Conservation (phyloP, 2,113 vertebrate species). For the Neotoma lepida region DNA sequence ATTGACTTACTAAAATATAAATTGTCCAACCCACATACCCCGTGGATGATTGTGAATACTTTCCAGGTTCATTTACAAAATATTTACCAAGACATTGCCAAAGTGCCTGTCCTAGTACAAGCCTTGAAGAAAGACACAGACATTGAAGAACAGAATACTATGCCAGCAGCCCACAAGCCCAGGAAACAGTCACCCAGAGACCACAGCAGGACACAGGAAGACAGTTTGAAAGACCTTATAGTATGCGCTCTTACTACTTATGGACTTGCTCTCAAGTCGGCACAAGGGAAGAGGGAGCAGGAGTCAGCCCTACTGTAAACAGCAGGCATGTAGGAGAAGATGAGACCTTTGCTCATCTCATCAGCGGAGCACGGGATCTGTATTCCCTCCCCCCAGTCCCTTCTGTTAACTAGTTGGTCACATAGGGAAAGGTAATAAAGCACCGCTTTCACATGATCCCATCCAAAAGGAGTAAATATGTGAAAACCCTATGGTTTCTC, state of each 20-base stretch:
- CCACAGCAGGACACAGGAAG: no score
- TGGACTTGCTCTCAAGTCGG: background rate
- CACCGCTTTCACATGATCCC: background rate
- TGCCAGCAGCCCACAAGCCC: accelerated
- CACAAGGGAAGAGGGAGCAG: background rate
- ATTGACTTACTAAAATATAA: background rate
- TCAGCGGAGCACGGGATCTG: accelerated
- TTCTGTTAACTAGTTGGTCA: background rate
- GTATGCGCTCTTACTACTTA: background rate
- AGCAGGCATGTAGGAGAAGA: background rate
- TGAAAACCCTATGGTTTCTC: background rate
- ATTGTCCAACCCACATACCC: background rate
- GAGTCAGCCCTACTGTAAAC: background rate
- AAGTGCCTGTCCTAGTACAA: background rate
- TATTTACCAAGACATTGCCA: background rate
- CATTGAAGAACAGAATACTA: background rate
- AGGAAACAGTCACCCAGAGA: background rate
- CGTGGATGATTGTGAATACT: background rate
- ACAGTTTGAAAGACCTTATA: accelerated
- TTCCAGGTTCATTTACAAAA: background rate
- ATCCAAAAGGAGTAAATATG: background rate
- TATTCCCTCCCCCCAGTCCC: no score
- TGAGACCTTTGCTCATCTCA: no score
- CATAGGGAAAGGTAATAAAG: background rate
- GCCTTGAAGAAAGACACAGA: background rate